These are phyloP conservation scores for Actinopyga echinites DNA, from an alignment of 53 echinoderm and acorn worm species.

Conservation along the genomic window DNA sequence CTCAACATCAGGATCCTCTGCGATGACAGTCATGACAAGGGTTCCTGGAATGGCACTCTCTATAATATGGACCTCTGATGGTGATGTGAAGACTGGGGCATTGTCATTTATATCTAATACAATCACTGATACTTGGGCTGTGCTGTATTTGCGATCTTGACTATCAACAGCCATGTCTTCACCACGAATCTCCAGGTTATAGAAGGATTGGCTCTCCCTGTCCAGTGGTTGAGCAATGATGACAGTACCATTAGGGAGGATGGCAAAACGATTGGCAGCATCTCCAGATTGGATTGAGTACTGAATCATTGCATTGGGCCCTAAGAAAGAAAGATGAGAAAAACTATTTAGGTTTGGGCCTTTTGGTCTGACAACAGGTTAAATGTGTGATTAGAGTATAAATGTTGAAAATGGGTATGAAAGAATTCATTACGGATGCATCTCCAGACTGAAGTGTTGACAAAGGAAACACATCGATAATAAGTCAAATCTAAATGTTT, in stretches of 20 bases:
- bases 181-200: constrained; percentile 76
- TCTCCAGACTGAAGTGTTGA: too few species aligned
- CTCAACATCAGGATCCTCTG: constrained; percentile 78
- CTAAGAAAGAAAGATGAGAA: constrained; percentile 37
- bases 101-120: constrained; percentile 85
- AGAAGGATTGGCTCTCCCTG: constrained; percentile 81
- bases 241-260: constrained; percentile 72
- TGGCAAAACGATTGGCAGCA: constrained; percentile 57
- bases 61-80: constrained; percentile 49
- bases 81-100: constrained; percentile 73
- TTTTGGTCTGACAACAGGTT: not conserved
- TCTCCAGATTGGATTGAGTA: constrained; percentile 82
- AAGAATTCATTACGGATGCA: too few species aligned
- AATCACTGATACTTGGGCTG: constrained; percentile 82
- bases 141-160: constrained; percentile 43
- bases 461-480: too few species aligned
- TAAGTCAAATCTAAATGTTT: too few species aligned
- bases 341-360: not conserved
- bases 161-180: constrained; percentile 67
- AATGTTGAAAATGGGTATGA: too few species aligned
- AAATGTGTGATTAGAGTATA: not conserved
- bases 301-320: constrained; percentile 71
- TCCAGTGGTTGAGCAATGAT: constrained; percentile 64
- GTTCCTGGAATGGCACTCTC: constrained; percentile 63
- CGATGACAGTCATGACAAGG: constrained; percentile 74